Evolutionary conservation across 2,113 vertebrate species (phyloP), one percentile per base, ranked within the genome.

Genomic region (Gallinago media): DNA sequence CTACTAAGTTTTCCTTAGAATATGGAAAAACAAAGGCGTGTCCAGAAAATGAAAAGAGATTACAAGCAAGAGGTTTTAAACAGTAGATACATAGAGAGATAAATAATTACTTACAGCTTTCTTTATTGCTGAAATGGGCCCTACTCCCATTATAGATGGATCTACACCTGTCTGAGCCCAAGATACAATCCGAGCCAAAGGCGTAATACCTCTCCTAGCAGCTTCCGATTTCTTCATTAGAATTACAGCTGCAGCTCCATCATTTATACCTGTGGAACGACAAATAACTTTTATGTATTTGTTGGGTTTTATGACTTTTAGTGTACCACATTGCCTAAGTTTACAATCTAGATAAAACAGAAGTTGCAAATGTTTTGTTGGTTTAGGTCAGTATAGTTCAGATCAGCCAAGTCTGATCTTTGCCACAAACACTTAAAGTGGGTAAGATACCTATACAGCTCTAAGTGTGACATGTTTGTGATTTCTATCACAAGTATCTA

Each of bases 141-240:
- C 99, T 40, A 96, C 98, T 73, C 99, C 99, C 99, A 99, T 99
- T 63, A 99, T 59, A 12, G 99, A 98, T 27, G 99, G 99, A 50
- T 99, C 99, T 47, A 99, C 93, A 27, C 99, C 99, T 13, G 85
- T 99, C 94, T 99, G 99, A 92, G 99, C 98, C 98, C 98, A 99
- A 42, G 99, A 99, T 8, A 98, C 95, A 18, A 99, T 98, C 36
- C 58, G 97, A 71, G 98, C 99, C 98, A 99, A 96, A 65, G 99
- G 98, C 71, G 67, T 97, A 20, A 99, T 85, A 66, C 98, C 98
- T 56, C 99, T 98, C 40, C 68, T 97, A 34, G 62, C 92, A n/a
- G 99, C 99, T 97, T 99, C 99, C 0, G 99, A 99, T 87, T 98
- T 98, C 97, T 98, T 99, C 99, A 99, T 99, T 11, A 99, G 97